phyloP scores from a whole-genome alignment of 2,113 vertebrate genomes.

The Zootoca vivipara region DNA sequence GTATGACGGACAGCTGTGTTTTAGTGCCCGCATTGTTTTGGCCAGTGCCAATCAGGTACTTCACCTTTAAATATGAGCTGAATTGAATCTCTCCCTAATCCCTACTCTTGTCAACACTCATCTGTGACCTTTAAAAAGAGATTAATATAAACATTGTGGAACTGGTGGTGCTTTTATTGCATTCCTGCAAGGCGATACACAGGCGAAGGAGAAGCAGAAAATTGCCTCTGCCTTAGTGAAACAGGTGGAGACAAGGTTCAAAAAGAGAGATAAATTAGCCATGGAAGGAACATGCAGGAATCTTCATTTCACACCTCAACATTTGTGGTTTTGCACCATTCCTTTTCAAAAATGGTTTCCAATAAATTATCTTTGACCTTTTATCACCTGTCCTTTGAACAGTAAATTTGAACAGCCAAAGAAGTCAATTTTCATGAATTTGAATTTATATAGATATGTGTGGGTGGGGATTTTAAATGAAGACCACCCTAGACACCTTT shows the following conservation, averaged over 20 bases:
- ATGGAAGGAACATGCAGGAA: conserved; percentile 21
- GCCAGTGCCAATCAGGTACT: too few species aligned
- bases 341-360: conserved; percentile 26
- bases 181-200: neutral
- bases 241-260: neutral
- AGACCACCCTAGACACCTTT: neutral
- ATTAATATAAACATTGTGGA: neutral
- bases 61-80: too few species aligned
- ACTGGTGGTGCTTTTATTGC: neutral
- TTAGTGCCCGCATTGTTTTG: too few species aligned
- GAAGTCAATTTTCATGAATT: neutral
- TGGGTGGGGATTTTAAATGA: neutral
- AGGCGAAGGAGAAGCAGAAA: conserved; percentile 41
- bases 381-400: conserved; percentile 37
- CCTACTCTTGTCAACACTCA: too few species aligned
- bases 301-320: conserved; percentile 35
- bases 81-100: too few species aligned
- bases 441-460: conserved; percentile 5
- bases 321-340: conserved; percentile 48
- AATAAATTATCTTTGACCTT: conserved; percentile 55
- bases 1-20: too few species aligned
- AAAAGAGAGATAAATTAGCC: conserved; percentile 33
- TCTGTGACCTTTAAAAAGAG: neutral
- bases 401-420: conserved; percentile 36
- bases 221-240: conserved; percentile 48